Evolutionary conservation across 1,140 invertebrate species (phyloP).

Genomic region (Lepeophtheirus salmonis): DNA sequence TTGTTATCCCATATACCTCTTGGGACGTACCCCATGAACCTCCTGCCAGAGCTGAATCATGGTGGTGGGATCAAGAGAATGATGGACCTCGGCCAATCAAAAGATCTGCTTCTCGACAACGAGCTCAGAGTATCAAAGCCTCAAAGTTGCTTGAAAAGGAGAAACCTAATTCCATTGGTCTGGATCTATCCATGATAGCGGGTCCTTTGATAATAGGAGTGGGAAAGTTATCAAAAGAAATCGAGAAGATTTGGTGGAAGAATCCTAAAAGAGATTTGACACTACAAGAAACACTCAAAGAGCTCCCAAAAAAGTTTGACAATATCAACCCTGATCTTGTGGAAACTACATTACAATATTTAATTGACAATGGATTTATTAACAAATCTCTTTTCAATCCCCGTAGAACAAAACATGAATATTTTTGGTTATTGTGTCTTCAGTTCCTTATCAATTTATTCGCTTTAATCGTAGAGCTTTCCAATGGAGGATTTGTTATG

Average conservation of each 20-base stretch:
- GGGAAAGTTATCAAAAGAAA: not conserved
- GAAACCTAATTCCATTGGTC: not conserved
- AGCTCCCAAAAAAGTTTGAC: not conserved
- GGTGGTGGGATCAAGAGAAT: not conserved
- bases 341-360: not conserved
- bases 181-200: not conserved
- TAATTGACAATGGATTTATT: not conserved
- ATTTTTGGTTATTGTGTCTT: not conserved
- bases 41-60: not conserved
- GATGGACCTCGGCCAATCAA: too few species aligned
- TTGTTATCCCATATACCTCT: not conserved
- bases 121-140: not conserved
- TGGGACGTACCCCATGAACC: not conserved
- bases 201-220: not conserved
- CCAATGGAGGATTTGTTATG: not conserved
- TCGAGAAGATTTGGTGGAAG: not conserved
- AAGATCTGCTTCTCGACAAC: not conserved
- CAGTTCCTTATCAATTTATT: not conserved
- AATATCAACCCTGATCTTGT: not conserved
- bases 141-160: not conserved
- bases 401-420: not conserved
- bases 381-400: not conserved
- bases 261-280: not conserved
- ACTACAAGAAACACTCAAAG: not conserved
- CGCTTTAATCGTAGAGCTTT: not conserved